phyloP scores from a whole-genome alignment of 2,113 vertebrate species.

The Lates calcarifer region DNA sequence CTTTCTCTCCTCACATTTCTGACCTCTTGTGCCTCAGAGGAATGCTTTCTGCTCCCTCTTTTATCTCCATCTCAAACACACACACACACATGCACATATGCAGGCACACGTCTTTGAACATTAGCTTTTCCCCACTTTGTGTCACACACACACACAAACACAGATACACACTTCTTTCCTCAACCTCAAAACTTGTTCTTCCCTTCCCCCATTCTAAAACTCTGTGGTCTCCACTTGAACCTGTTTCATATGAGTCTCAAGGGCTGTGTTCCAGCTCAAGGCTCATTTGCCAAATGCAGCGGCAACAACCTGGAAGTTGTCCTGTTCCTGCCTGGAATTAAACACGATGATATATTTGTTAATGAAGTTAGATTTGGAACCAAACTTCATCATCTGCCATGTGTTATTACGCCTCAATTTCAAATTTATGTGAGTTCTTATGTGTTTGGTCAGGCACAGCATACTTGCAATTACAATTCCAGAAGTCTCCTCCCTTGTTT shows the following conservation, averaged over 20 bases:
- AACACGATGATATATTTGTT: conserved; percentile 54
- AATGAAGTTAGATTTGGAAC: conserved; percentile 62
- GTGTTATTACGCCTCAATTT: conserved; percentile 60
- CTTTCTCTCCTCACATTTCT: conserved; percentile 60
- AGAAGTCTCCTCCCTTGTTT: conserved; percentile 66
- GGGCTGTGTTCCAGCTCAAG: conserved; percentile 32
- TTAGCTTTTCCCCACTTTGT: not conserved
- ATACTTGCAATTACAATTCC: conserved; percentile 69
- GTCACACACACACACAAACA: not conserved
- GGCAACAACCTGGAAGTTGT: conserved; percentile 5
- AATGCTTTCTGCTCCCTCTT: conserved; percentile 45
- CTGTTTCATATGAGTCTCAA: conserved; percentile 43
- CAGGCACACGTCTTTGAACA: conserved; percentile 7
- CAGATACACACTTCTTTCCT: conserved; percentile 17
- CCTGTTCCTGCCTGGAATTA: conserved; percentile 34
- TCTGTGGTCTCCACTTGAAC: conserved; percentile 59
- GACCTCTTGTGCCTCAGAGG: conserved; percentile 40
- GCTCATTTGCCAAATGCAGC: conserved; percentile 35
- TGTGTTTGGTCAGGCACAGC: conserved; percentile 74
- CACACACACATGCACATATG: conserved; percentile 14
- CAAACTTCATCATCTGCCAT: conserved; percentile 54
- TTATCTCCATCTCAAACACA: conserved; percentile 39
- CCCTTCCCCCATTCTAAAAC: conserved; percentile 35
- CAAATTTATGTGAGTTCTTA: conserved; percentile 66
- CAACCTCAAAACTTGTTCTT: conserved; percentile 7